These are phyloP conservation scores for Periphyllus acericola DNA, from an alignment of 2,888 invertebrate species.

Conservation along the genomic window DNA sequence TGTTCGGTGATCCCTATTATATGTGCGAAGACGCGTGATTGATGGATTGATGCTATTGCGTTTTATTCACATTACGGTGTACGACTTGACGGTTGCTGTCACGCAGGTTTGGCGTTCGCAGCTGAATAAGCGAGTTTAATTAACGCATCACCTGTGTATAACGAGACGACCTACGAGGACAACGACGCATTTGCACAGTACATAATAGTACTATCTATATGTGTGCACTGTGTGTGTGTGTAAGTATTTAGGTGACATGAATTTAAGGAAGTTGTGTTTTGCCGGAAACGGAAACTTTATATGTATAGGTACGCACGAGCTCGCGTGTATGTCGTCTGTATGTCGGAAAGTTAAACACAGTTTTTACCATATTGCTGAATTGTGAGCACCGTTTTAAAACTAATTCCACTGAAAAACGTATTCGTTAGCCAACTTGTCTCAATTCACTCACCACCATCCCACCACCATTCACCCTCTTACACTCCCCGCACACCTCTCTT, in stretches of 20 bases:
- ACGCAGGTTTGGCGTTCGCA: not conserved
- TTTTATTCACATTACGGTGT: not conserved
- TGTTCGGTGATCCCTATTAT: not conserved
- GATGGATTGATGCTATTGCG: not conserved
- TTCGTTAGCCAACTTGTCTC: not conserved
- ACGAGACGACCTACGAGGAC: not conserved
- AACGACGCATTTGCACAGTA: not conserved
- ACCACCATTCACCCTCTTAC: not conserved
- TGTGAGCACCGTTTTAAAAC: slow-evolving; percentile 6
- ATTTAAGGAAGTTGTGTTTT: not conserved
- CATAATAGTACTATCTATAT: not conserved
- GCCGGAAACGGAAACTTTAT: slow-evolving; percentile 13
- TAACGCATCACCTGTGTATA: slow-evolving; percentile 19
- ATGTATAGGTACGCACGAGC: no score
- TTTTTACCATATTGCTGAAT: not conserved
- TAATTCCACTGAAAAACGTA: not conserved
- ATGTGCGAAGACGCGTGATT: not conserved
- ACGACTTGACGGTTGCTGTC: not conserved
- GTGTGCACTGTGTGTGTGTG: not conserved
- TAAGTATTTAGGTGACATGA: not conserved
- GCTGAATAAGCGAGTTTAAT: slow-evolving; percentile 19
- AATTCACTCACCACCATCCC: not conserved
- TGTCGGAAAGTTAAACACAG: slow-evolving; percentile 14
- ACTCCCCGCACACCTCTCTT: not conserved
- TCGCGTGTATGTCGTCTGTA: not conserved